Base-by-base conservation (phyloP, 2,113 vertebrate species). In the Anolis carolinensis region DNA sequence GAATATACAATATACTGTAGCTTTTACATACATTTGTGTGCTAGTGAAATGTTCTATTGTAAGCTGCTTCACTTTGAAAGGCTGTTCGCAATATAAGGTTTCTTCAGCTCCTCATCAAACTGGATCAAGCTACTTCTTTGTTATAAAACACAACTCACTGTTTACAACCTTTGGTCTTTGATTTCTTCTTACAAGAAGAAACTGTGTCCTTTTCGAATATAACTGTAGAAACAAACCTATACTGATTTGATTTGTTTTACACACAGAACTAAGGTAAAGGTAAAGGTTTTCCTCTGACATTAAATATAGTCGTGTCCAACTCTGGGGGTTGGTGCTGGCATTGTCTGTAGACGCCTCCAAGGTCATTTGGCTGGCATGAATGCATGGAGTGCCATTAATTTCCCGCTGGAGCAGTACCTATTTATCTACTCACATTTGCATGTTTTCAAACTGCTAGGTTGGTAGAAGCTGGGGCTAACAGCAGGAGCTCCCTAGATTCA, bases 171-270 rank as follows among this genome's bases (percentile, higher is more conserved):
- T 80, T 94, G 95, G 94, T 94, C 94, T 96, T 96, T 95, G 94
- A 94, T 95, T 96, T 96, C 84, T 92, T 90, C 92, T 90, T 94
- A 95, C 92, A 94, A 93, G 94, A 95, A 95, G 94, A 92, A 94
- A 94, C 92, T 92, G 91, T 87, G 91, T 94, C 95, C 92, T 94
- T 95, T 94, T 92, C 91, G 73, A 93, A 92, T 91, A 92, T 94
- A 95, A 95, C 95, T 95, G 92, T 95, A 91, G 95, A 95, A 94
- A 94, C 95, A 96, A 95, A 95, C 92, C 93, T 93, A 91, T 91
- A 93, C 94, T 93, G 92, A 95, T 96, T 93, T 94, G 93, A 95
- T 96, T 95, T 93, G 90, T 95, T 96, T 96, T 94, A 94, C 91
- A 88, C 89, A 93, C 86, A 94, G 93, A 93, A 95, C 93, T 90